Evolutionary conservation across 92 coral and sea anemone species (phyloP).

Genomic region (Actinostola sp.): DNA sequence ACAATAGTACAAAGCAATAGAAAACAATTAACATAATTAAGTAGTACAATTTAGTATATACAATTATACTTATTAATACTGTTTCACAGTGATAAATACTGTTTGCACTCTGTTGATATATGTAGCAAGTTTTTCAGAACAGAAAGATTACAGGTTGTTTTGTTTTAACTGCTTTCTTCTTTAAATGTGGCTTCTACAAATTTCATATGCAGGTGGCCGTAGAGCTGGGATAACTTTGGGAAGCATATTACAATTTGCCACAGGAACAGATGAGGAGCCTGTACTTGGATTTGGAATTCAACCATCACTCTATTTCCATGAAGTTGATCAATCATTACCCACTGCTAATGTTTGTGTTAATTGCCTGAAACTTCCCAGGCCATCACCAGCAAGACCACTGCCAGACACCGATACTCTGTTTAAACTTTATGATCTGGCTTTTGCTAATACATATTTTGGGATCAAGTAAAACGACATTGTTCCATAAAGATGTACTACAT

Average conservation of each 20-base stretch:
- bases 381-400: constrained; percentile 41
- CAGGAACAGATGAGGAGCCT: constrained; percentile 76
- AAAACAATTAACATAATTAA: too few species aligned
- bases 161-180: too few species aligned
- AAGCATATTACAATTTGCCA: constrained; percentile 62
- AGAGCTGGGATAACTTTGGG: constrained; percentile 53
- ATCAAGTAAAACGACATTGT: constrained; percentile 19
- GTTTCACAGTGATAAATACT: too few species aligned
- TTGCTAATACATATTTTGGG: constrained; percentile 59
- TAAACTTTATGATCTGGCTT: constrained; percentile 56
- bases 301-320: constrained; percentile 47
- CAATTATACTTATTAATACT: too few species aligned
- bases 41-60: too few species aligned
- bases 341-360: constrained; percentile 66
- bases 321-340: constrained; percentile 54
- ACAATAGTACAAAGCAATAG: too few species aligned
- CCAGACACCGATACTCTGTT: constrained; percentile 56
- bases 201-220: constrained; percentile 61
- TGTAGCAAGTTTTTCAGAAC: too few species aligned
- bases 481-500: too few species aligned
- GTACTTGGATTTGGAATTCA: constrained; percentile 63
- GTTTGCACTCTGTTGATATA: too few species aligned
- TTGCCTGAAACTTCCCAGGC: constrained; percentile 44
- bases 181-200: neutral
- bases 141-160: too few species aligned